Conservation (phyloP, 1,140 invertebrate species). For the Pseudomyrmex flavicornis region DNA sequence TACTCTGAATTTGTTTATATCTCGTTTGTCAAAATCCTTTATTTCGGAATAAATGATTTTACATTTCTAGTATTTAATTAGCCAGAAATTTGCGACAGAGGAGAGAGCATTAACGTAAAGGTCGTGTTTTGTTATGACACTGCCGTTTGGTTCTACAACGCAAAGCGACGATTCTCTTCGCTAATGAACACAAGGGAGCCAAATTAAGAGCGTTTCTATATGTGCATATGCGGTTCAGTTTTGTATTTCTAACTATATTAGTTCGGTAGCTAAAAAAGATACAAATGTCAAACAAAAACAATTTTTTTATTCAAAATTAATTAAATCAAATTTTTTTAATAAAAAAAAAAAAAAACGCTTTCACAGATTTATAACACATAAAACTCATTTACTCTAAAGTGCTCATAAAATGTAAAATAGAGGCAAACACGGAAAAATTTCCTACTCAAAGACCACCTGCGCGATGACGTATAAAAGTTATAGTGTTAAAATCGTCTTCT, state of each 20-base stretch:
- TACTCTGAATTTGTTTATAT: background rate
- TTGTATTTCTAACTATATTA: background rate
- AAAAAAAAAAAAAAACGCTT: no score
- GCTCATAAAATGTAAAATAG: background rate
- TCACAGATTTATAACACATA: background rate
- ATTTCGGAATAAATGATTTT: background rate
- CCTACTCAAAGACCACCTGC: background rate
- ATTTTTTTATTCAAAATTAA: background rate
- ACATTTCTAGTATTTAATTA: slow-evolving; percentile 6
- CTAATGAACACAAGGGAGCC: slow-evolving; percentile 25
- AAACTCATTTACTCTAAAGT: background rate
- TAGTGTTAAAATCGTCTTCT: background rate
- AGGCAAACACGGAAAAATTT: background rate
- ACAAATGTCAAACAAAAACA: background rate
- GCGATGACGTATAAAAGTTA: background rate
- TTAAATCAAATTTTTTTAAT: no score
- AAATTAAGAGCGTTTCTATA: slow-evolving; percentile 24
- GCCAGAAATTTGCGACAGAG: slow-evolving; percentile 24
- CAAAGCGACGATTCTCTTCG: slow-evolving; percentile 36
- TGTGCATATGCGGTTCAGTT: background rate
- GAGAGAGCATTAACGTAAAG: slow-evolving; percentile 19
- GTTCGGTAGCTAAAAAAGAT: background rate
- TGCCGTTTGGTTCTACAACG: background rate
- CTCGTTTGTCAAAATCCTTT: slow-evolving; percentile 8
- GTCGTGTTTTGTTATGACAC: slow-evolving; percentile 24